Evolutionary conservation across 2,113 vertebrate genomes (phyloP).

Genomic region (Neodontobutis hainanensis): DNA sequence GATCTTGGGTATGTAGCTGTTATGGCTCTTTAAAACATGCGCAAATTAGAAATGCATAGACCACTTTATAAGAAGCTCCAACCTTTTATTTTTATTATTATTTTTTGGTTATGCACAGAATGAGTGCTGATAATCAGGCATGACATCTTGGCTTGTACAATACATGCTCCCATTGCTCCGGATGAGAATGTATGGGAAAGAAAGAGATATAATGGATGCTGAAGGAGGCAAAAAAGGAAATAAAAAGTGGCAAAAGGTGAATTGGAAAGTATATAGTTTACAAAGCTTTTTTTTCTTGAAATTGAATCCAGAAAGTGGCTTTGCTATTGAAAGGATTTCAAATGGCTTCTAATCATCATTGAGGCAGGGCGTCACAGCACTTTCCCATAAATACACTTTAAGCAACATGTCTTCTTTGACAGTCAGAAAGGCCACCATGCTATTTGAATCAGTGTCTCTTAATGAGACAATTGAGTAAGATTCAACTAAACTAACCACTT

Average conservation of each 20-base stretch:
- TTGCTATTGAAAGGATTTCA: slow-evolving; percentile 21
- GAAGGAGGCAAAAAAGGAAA: not conserved
- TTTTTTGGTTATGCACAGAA: slow-evolving; percentile 27
- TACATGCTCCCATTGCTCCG: slow-evolving; percentile 52
- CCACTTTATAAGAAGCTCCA: no score
- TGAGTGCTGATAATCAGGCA: slow-evolving; percentile 40
- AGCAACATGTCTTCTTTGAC: slow-evolving; percentile 2
- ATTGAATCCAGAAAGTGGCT: slow-evolving; percentile 27
- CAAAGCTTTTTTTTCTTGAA: slow-evolving; percentile 15
- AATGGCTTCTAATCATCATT: slow-evolving; percentile 3
- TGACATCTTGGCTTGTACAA: slow-evolving; percentile 52
- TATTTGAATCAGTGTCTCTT: slow-evolving; percentile 16
- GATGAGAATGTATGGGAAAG: slow-evolving; percentile 29
- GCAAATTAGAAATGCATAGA: no score
- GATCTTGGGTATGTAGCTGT: not conserved
- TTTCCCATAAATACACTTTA: not conserved
- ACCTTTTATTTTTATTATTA: slow-evolving; percentile 2
- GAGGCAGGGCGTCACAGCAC: not conserved
- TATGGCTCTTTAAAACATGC: no score
- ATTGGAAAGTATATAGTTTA: not conserved
- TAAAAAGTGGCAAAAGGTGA: not conserved
- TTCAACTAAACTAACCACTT: not conserved
- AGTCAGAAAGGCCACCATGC: slow-evolving; percentile 9
- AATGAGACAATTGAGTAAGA: not conserved
- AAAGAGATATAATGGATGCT: no score